A percentile compares a stretch with the other conserved stretches of the same genome.
Evolutionary conservation across 2,888 invertebrate genomes (phyloP).

Genomic region (Nebria salina): DNA sequence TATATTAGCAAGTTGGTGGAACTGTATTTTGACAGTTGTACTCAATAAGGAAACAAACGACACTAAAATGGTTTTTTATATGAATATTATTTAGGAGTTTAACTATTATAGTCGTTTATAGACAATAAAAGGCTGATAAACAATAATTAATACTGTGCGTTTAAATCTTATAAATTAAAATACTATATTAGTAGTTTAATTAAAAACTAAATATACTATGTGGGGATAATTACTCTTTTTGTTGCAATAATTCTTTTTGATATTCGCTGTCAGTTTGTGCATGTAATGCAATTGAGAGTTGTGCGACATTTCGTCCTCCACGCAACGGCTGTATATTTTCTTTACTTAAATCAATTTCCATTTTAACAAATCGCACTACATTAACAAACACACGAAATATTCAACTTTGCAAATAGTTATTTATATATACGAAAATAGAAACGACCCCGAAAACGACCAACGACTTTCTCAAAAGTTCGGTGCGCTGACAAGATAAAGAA

Average conservation of each 20-base stretch:
- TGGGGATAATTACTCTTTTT: conserved; percentile 71
- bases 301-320: conserved; percentile 83
- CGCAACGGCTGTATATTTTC: conserved; percentile 95
- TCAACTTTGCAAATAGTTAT: conserved; percentile 13
- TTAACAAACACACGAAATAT: conserved; percentile 16
- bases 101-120: too few relatives aligned
- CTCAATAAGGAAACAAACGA: too few relatives aligned
- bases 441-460: conserved; percentile 20
- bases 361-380: conserved; percentile 54
- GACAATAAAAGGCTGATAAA: too few relatives aligned
- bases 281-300: conserved; percentile 82
- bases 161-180: too few relatives aligned
- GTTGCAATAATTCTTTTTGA: conserved; percentile 73
- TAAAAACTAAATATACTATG: too few relatives aligned
- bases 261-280: conserved; percentile 77
- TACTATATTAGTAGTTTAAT: too few relatives aligned
- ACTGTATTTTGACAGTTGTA: too few relatives aligned
- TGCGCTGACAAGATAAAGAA: conserved; percentile 32
- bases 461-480: conserved; percentile 32
- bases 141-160: too few relatives aligned
- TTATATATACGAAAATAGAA: neutral
- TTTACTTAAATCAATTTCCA: conserved; percentile 84
- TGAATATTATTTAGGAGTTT: too few relatives aligned
- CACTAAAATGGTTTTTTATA: too few relatives aligned
- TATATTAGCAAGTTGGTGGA: too few relatives aligned